These are phyloP conservation scores for Oryzias melastigma DNA, from an alignment of 2,113 vertebrate genomes.

Conservation along the genomic window DNA sequence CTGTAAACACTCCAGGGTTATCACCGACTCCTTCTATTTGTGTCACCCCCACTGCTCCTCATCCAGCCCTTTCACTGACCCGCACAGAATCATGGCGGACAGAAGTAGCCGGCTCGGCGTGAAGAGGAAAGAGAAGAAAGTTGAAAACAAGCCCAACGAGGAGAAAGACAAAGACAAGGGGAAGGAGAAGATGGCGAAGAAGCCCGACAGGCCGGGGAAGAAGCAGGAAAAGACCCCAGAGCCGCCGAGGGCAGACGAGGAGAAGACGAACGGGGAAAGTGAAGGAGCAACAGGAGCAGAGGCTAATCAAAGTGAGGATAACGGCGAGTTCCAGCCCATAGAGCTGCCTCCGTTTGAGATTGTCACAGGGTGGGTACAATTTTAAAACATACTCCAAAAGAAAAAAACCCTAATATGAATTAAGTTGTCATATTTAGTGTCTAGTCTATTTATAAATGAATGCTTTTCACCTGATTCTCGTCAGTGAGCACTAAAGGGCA, in stretches of 20 bases:
- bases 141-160: slow-evolving; percentile 56
- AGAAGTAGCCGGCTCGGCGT: slow-evolving; percentile 51
- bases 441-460: slow-evolving; percentile 1
- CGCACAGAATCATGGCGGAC: slow-evolving; percentile 65
- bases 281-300: slow-evolving; percentile 40
- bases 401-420: neutral
- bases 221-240: slow-evolving; percentile 48
- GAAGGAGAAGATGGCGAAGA: slow-evolving; percentile 57
- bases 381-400: neutral
- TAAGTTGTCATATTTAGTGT: neutral
- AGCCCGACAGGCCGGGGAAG: slow-evolving; percentile 34
- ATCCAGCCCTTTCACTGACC: slow-evolving; percentile 36
- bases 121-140: slow-evolving; percentile 69
- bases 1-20: slow-evolving; percentile 59
- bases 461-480: slow-evolving; percentile 2
- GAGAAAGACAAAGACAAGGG: slow-evolving; percentile 57
- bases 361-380: slow-evolving; percentile 84
- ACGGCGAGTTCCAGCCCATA: slow-evolving; percentile 73
- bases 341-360: slow-evolving; percentile 94
- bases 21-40: slow-evolving; percentile 30
- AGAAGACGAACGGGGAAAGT: slow-evolving; percentile 37
- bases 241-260: slow-evolving; percentile 21
- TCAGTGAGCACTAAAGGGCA: neutral
- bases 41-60: slow-evolving; percentile 19
- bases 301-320: slow-evolving; percentile 48